Conservation (phyloP, 2,888 invertebrate genomes). For the Drosophila leonis region DNA sequence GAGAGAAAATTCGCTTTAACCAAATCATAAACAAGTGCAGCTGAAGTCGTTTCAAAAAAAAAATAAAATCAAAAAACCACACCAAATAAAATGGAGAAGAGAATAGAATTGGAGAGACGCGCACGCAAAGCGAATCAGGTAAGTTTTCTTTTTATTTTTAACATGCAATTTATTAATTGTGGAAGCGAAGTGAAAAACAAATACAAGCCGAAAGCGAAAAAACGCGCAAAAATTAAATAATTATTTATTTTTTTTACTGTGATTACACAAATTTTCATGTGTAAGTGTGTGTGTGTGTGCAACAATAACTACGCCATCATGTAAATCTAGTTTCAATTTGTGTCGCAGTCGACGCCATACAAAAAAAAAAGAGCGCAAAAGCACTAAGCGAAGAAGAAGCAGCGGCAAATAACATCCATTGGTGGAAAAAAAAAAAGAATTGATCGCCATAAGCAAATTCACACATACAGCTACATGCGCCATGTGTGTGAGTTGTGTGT, state of each 20-base stretch:
- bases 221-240: constrained; percentile 54
- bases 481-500: constrained; percentile 36
- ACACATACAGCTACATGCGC: constrained; percentile 32
- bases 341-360: constrained; percentile 58
- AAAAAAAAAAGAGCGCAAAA: constrained; percentile 58
- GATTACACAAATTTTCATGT: constrained; percentile 52
- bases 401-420: constrained; percentile 50
- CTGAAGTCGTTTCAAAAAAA: constrained; percentile 23
- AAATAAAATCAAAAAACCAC: constrained; percentile 20
- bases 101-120: constrained; percentile 97
- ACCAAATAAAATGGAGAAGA: constrained; percentile 92
- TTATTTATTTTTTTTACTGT: constrained; percentile 22
- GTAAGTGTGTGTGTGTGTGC: constrained; percentile 15
- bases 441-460: constrained; percentile 79
- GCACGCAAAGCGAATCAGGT: constrained; percentile 96
- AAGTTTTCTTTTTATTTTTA: constrained; percentile 84
- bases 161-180: constrained; percentile 27
- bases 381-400: constrained; percentile 40
- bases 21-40: constrained; percentile 63
- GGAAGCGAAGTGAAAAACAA: constrained; percentile 1
- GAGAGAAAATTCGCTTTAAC: constrained; percentile 55
- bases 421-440: constrained; percentile 59
- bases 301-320: constrained; percentile 67
- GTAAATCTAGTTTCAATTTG: constrained; percentile 75
- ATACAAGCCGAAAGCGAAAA: constrained; percentile 24